Evolutionary conservation across 2,797 vertebrate species (phyloP).

Genomic region (Loris lydekkerianus): DNA sequence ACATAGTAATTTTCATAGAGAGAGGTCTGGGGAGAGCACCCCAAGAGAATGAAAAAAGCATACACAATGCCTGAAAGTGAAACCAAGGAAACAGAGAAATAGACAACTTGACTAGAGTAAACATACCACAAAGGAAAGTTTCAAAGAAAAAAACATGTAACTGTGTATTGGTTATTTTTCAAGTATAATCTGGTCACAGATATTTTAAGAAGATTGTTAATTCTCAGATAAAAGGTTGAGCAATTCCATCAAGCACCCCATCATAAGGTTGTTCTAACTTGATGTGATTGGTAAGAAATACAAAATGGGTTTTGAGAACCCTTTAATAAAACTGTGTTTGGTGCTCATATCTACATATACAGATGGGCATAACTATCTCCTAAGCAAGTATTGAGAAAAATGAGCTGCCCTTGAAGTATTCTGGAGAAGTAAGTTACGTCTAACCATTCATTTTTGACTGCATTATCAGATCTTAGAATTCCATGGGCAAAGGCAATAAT

Average conservation of each 20-base stretch:
- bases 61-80: background rate
- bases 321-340: background rate
- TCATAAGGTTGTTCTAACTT: background rate
- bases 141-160: background rate
- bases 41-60: background rate
- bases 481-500: background rate
- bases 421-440: background rate
- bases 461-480: background rate
- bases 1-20: background rate
- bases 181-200: background rate
- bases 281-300: background rate
- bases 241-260: background rate
- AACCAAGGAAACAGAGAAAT: background rate
- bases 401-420: background rate
- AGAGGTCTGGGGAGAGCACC: background rate
- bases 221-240: background rate
- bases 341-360: background rate
- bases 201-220: constrained; percentile 13
- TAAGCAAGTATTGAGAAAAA: background rate
- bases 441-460: background rate
- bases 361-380: background rate
- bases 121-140: background rate
- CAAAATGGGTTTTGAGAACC: background rate
- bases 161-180: background rate
- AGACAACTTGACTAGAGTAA: background rate